These are phyloP conservation scores for Panzeria rudis DNA, from an alignment of 2,888 invertebrate genomes.

Conservation along the genomic window DNA sequence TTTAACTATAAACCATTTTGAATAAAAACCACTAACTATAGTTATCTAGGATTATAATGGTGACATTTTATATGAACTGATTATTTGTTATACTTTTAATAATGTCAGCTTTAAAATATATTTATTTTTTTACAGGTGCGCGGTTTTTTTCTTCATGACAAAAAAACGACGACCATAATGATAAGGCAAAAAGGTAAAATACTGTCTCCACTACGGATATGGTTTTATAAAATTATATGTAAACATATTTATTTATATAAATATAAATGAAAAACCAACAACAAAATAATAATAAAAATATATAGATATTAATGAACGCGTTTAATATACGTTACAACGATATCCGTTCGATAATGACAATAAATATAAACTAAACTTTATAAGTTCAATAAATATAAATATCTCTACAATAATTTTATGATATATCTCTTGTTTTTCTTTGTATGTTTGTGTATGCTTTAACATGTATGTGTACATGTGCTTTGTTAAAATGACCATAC, in stretches of 20 bases:
- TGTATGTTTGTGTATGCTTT: neutral
- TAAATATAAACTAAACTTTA: constrained; percentile 83
- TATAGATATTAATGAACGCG: constrained; percentile 48
- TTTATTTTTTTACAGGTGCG: neutral
- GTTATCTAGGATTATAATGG: constrained; percentile 12
- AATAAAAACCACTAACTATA: neutral
- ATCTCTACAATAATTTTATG: constrained; percentile 57
- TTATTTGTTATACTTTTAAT: constrained; percentile 37
- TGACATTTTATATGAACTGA: constrained; percentile 41
- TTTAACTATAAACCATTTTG: too few species aligned
- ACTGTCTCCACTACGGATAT: neutral
- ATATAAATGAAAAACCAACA: neutral
- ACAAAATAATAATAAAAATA: constrained; percentile 24
- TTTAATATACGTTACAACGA: constrained; percentile 73
- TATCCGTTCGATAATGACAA: constrained; percentile 84
- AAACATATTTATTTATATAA: neutral
- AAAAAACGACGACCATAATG: constrained; percentile 47
- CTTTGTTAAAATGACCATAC: constrained; percentile 36
- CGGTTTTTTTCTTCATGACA: constrained; percentile 16
- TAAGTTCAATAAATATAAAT: constrained; percentile 76
- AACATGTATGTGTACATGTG: constrained; percentile 16
- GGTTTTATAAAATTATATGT: neutral
- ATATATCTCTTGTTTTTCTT: neutral
- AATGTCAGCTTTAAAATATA: constrained; percentile 9
- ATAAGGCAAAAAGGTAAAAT: constrained; percentile 22